These are phyloP conservation scores for Psylliodes chrysocephalus DNA, from an alignment of 2,888 invertebrate species.

Conservation along the genomic window DNA sequence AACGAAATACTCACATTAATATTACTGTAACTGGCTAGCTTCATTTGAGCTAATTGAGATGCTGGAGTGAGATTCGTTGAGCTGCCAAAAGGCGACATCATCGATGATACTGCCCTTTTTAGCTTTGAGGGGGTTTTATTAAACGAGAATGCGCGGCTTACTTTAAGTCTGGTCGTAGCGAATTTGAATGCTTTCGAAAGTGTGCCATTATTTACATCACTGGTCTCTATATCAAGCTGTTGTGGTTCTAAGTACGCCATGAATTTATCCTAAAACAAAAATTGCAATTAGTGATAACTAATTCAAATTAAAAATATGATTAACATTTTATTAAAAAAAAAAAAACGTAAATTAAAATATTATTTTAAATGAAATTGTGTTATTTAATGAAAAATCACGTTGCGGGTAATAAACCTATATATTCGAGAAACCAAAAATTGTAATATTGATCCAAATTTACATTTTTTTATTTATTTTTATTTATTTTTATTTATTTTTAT, in stretches of 20 bases:
- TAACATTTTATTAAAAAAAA: too few species aligned
- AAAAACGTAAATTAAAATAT: too few species aligned
- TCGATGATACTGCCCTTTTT: conserved; percentile 93
- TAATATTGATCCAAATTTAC: too few species aligned
- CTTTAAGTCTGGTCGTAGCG: conserved; percentile 86
- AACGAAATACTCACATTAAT: conserved; percentile 74
- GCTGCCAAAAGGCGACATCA: conserved; percentile 92
- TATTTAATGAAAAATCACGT: too few species aligned
- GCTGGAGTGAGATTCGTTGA: conserved; percentile 85
- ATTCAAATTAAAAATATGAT: too few species aligned
- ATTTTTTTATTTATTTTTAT: too few species aligned
- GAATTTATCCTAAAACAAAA: conserved; percentile 84
- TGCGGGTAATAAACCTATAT: too few species aligned
- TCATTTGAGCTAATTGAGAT: conserved; percentile 86
- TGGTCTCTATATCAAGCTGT: conserved; percentile 88
- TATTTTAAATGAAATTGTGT: too few species aligned
- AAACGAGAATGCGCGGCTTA: conserved; percentile 94
- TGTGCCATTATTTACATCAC: conserved; percentile 86
- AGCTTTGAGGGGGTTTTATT: conserved; percentile 94
- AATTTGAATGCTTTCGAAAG: conserved; percentile 92
- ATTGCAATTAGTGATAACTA: too few species aligned
- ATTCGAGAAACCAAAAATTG: too few species aligned
- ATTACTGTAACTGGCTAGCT: conserved; percentile 86
- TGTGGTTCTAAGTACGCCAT: conserved; percentile 81
- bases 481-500: too few species aligned